Conservation (phyloP, 2,797 vertebrate genomes). For the Gobionotothen gibberifrons region DNA sequence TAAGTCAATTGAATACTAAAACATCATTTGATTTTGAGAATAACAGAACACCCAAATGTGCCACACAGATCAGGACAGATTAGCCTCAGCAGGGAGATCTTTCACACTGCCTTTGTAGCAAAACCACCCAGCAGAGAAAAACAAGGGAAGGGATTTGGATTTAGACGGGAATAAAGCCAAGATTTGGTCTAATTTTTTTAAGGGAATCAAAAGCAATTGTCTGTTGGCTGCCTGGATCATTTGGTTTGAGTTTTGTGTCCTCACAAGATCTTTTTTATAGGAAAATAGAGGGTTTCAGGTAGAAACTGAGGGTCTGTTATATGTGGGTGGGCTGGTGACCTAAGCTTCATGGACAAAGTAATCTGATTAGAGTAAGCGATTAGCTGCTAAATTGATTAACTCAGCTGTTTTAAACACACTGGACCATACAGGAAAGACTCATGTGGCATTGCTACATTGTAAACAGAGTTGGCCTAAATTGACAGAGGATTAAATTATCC, state of each 20-base stretch:
- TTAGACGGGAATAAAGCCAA: slow-evolving; percentile 42
- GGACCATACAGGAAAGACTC: slow-evolving; percentile 10
- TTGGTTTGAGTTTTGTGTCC: slow-evolving; percentile 43
- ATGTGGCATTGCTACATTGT: slow-evolving; percentile 13
- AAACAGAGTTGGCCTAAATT: neutral
- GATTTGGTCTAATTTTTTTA: slow-evolving; percentile 46
- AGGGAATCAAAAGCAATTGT: slow-evolving; percentile 48
- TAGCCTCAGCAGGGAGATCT: slow-evolving; percentile 48
- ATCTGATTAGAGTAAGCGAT: slow-evolving; percentile 66
- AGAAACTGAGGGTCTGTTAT: neutral
- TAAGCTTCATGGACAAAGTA: slow-evolving; percentile 43
- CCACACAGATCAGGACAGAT: slow-evolving; percentile 54
- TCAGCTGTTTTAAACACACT: slow-evolving; percentile 47
- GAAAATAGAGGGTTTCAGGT: neutral
- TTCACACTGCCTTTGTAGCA: slow-evolving; percentile 57
- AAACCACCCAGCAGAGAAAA: slow-evolving; percentile 49
- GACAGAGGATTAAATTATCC: neutral
- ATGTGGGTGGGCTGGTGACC: slow-evolving; percentile 53
- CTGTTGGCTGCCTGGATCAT: slow-evolving; percentile 22
- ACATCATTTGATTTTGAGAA: slow-evolving; percentile 39
- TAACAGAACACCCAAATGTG: slow-evolving; percentile 53
- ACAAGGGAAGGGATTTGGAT: slow-evolving; percentile 51
- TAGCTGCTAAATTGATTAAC: slow-evolving; percentile 51
- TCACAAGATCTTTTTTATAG: slow-evolving; percentile 28
- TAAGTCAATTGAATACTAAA: slow-evolving; percentile 39